Conservation (phyloP, 2,797 vertebrate species). For the Tapera naevia region DNA sequence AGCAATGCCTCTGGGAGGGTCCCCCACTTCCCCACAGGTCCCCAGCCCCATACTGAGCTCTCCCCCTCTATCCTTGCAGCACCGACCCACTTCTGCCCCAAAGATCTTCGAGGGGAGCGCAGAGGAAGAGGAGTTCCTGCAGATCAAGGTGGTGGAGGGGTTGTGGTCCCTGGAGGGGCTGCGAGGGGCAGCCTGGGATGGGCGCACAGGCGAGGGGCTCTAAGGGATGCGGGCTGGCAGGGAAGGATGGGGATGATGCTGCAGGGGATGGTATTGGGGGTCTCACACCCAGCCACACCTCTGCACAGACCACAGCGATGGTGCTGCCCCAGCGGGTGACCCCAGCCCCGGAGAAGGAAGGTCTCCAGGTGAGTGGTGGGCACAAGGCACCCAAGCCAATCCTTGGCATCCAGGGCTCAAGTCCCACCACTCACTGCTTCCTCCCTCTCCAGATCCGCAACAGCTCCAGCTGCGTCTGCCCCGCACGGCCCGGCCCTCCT, state of each 20-base stretch:
- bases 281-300: background rate
- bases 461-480: conserved; percentile 50
- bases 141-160: conserved; percentile 38
- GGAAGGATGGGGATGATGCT: accelerated
- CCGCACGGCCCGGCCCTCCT: background rate
- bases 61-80: background rate
- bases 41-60: background rate
- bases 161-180: background rate
- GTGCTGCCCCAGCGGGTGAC: background rate
- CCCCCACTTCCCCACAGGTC: background rate
- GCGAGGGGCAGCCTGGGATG: background rate
- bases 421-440: accelerated
- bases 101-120: conserved; percentile 49
- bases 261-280: accelerated
- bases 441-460: background rate
- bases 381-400: accelerated
- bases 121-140: conserved; percentile 54
- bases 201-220: background rate
- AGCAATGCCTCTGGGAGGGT: background rate
- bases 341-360: accelerated
- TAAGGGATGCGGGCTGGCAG: background rate
- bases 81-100: background rate
- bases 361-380: conserved; percentile 19
- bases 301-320: background rate
- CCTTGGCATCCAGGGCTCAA: accelerated